Conservation (phyloP, 2,797 vertebrate species). For the Cirrhinus mrigala region DNA sequence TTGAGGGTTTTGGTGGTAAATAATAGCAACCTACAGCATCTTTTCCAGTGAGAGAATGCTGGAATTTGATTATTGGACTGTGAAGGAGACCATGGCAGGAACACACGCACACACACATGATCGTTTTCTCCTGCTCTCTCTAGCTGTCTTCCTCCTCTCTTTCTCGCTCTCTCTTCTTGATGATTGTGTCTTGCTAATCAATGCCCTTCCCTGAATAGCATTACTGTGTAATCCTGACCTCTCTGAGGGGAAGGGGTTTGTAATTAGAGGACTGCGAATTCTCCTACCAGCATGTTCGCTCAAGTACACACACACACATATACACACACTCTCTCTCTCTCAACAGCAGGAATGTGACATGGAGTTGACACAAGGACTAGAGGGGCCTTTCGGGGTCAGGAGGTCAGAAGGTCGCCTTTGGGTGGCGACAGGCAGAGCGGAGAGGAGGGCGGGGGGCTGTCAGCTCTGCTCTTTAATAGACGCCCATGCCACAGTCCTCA, state of each 20-base stretch:
- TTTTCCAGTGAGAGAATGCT: conserved; percentile 32
- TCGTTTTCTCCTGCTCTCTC: not conserved
- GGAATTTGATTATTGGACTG: conserved; percentile 39
- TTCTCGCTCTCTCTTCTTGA: conserved; percentile 39
- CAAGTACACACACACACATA: conserved; percentile 33
- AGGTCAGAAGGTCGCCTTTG: conserved; percentile 58
- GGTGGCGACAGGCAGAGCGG: conserved; percentile 60
- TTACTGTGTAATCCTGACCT: conserved; percentile 65
- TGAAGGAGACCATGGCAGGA: conserved; percentile 22
- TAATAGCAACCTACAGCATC: conserved; percentile 34
- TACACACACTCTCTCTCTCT: conserved; percentile 25
- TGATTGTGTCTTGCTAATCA: conserved; percentile 61
- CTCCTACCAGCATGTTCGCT: conserved; percentile 56
- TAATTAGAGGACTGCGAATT: conserved; percentile 66
- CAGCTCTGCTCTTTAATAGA: conserved; percentile 64
- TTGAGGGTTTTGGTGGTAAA: conserved; percentile 32
- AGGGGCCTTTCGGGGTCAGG: conserved; percentile 55
- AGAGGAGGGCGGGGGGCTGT: conserved; percentile 44
- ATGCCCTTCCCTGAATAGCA: conserved; percentile 60
- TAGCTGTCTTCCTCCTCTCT: conserved; percentile 24
- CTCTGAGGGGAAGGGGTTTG: conserved; percentile 57
- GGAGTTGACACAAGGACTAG: conserved; percentile 62
- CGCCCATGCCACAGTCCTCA: conserved; percentile 53
- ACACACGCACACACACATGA: not conserved
- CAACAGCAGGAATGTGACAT: conserved; percentile 65